Evolutionary conservation across 1,140 invertebrate genomes (phyloP).

Genomic region (Ostrea denselamellosa): DNA sequence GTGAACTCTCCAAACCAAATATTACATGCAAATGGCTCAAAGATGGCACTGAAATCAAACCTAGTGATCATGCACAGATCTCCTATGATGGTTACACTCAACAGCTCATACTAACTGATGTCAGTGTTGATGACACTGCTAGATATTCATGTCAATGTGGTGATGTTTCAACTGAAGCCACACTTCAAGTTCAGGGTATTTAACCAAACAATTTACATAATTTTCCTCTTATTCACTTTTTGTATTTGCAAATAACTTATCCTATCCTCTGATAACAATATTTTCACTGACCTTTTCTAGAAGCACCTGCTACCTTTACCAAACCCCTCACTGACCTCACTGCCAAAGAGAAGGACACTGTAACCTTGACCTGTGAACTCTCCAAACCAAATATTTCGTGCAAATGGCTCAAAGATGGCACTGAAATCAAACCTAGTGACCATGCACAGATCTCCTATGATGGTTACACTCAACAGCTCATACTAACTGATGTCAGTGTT

Average conservation of each 20-base stretch:
- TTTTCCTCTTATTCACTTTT: no score
- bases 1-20: conserved; percentile 63
- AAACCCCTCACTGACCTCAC: conserved; percentile 60
- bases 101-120: conserved; percentile 71
- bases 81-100: conserved; percentile 70
- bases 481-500: conserved; percentile 68
- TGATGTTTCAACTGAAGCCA: conserved; percentile 70
- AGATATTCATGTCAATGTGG: conserved; percentile 72
- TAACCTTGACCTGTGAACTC: conserved; percentile 61
- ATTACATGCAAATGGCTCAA: conserved; percentile 87
- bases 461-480: conserved; percentile 70
- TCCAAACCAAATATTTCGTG: conserved; percentile 61
- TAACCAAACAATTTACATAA: no score
- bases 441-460: conserved; percentile 84
- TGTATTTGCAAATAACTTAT: no score
- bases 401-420: conserved; percentile 92
- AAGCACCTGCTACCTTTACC: conserved; percentile 62
- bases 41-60: conserved; percentile 84
- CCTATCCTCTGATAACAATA: no score
- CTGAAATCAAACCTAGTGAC: conserved; percentile 82
- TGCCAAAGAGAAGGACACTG: conserved; percentile 55
- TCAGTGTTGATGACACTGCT: conserved; percentile 69
- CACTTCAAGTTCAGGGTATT: conserved; percentile 73
- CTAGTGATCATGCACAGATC: conserved; percentile 87
- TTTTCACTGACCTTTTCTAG: conserved; percentile 46